phyloP scores from a whole-genome alignment of 2,888 invertebrate species.

The Amorpha juglandis region DNA sequence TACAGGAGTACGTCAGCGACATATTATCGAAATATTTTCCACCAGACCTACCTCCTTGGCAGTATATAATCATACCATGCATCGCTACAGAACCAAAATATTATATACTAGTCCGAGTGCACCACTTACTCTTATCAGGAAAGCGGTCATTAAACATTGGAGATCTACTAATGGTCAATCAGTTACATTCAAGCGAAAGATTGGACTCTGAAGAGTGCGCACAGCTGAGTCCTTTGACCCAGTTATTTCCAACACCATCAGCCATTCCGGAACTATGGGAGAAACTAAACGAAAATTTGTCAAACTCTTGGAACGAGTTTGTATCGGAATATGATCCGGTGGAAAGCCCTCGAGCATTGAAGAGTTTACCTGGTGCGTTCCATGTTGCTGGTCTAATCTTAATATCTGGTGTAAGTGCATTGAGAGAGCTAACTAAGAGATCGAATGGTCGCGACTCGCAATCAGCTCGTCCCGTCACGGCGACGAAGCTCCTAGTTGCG shows the following conservation, averaged over 20 bases:
- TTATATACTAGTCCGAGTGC: slow-evolving; percentile 88
- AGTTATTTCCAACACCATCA: slow-evolving; percentile 85
- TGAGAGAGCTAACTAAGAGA: slow-evolving; percentile 86
- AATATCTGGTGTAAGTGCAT: slow-evolving; percentile 86
- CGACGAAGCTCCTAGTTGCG: slow-evolving; percentile 70
- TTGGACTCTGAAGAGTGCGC: slow-evolving; percentile 57
- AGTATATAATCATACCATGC: slow-evolving; percentile 89
- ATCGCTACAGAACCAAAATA: slow-evolving; percentile 83
- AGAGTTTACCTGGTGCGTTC: slow-evolving; percentile 84
- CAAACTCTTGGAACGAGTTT: slow-evolving; percentile 92
- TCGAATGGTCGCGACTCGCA: slow-evolving; percentile 55
- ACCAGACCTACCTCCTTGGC: slow-evolving; percentile 90
- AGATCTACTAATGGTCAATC: slow-evolving; percentile 88
- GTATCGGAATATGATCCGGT: slow-evolving; percentile 90
- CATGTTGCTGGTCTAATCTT: slow-evolving; percentile 86
- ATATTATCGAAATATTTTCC: slow-evolving; percentile 91
- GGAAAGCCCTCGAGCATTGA: slow-evolving; percentile 87
- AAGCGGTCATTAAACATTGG: slow-evolving; percentile 88
- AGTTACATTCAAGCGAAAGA: slow-evolving; percentile 64
- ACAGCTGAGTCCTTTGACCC: slow-evolving; percentile 75
- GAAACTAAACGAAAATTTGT: slow-evolving; percentile 87
- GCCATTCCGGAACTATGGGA: slow-evolving; percentile 87
- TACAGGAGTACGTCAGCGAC: slow-evolving; percentile 90
- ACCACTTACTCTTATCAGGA: slow-evolving; percentile 90
- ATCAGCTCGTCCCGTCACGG: slow-evolving; percentile 71